phyloP scores from a whole-genome alignment of 2,113 vertebrate species.

The Tor tambroides region DNA sequence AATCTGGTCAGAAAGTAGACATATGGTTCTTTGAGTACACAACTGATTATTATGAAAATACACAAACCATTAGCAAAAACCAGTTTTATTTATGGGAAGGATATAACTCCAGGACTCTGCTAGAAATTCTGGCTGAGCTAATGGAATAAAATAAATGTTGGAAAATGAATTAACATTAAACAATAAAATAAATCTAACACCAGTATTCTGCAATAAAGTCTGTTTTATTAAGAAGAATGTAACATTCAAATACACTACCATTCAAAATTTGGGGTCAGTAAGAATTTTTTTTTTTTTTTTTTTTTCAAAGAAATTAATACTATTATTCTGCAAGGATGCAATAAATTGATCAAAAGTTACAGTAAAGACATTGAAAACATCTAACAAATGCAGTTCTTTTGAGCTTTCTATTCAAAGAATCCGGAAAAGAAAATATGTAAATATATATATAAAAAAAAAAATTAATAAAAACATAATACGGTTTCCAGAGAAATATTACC shows the following conservation, averaged over 20 bases:
- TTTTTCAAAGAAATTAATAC: no score
- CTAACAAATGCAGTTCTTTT: no score
- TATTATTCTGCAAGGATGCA: no score
- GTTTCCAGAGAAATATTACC: no score
- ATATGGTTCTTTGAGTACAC: background rate
- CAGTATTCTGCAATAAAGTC: background rate
- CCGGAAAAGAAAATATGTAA: no score
- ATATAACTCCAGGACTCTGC: background rate
- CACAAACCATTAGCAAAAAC: background rate
- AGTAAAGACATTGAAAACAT: no score
- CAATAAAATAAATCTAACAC: background rate
- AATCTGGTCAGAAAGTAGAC: slow-evolving; percentile 74
- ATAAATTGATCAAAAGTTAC: no score
- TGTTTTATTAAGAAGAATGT: background rate
- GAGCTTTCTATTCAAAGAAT: no score
- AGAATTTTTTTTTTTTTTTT: no score
- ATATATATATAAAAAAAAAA: background rate
- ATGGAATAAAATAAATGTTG: background rate
- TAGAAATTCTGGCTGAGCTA: background rate
- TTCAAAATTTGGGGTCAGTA: background rate
- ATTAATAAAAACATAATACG: no score
- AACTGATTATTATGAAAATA: background rate
- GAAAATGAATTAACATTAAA: background rate
- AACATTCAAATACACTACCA: background rate
- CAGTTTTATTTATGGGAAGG: background rate